These are phyloP conservation scores for Stenopsyche tienmushanensis DNA, from an alignment of 1,140 invertebrate genomes.

Conservation along the genomic window DNA sequence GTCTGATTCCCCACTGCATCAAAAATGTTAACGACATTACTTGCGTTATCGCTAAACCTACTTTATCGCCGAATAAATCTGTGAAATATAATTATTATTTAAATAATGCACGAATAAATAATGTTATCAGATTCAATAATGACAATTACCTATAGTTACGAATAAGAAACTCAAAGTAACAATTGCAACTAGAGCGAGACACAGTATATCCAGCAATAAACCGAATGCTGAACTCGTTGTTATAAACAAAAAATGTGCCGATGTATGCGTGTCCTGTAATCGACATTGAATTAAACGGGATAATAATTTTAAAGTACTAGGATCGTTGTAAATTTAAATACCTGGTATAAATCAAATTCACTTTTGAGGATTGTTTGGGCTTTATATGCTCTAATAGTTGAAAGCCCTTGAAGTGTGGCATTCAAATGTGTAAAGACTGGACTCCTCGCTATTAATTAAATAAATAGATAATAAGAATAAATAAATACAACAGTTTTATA, in stretches of 20 bases:
- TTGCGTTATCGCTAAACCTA: slow-evolving; percentile 84
- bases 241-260: slow-evolving; percentile 70
- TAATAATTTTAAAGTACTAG: neutral
- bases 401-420: slow-evolving; percentile 69
- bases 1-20: slow-evolving; percentile 81
- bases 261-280: slow-evolving; percentile 61
- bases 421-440: slow-evolving; percentile 80
- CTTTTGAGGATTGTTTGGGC: slow-evolving; percentile 63
- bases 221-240: slow-evolving; percentile 67
- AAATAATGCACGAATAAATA: neutral
- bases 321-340: slow-evolving; percentile 3
- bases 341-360: slow-evolving; percentile 59
- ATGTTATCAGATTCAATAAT: no score
- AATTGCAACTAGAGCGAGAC: slow-evolving; percentile 61
- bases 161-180: slow-evolving; percentile 65
- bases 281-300: neutral
- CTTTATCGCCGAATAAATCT: slow-evolving; percentile 58
- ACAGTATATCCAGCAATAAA: slow-evolving; percentile 66
- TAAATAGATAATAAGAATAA: no score
- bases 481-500: no score
- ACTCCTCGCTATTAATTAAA: slow-evolving; percentile 55
- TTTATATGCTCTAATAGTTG: slow-evolving; percentile 73
- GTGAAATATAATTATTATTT: slow-evolving; percentile 36
- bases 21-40: slow-evolving; percentile 75
- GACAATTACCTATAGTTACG: slow-evolving; percentile 23